These are phyloP conservation scores for Sebastes baramenuke DNA, from an alignment of 2,797 vertebrate species.

Conservation along the genomic window DNA sequence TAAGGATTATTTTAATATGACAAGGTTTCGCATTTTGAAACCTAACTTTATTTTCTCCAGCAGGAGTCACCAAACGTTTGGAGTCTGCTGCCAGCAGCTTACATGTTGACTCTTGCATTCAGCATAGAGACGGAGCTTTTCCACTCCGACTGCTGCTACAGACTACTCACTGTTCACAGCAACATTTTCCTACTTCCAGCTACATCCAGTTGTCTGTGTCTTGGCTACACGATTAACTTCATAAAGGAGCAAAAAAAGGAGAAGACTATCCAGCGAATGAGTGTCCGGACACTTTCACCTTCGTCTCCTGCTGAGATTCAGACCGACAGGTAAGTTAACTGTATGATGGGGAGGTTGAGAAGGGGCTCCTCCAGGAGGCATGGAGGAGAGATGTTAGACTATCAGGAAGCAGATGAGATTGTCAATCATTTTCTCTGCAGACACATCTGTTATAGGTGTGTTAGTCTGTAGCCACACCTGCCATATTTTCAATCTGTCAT, in stretches of 20 bases:
- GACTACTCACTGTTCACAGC: neutral
- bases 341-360: neutral
- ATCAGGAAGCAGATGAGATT: neutral
- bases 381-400: neutral
- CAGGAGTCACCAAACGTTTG: constrained; percentile 37
- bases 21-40: neutral
- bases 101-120: neutral
- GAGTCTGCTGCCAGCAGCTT: neutral
- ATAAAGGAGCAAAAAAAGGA: too few relatives aligned
- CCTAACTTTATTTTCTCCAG: neutral
- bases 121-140: neutral
- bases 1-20: neutral
- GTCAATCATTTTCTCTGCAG: too few relatives aligned
- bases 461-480: neutral
- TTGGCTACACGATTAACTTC: neutral
- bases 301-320: neutral
- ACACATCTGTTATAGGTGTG: neutral
- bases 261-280: neutral
- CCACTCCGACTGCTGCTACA: neutral
- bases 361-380: neutral
- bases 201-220: neutral
- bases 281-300: neutral
- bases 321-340: constrained; percentile 22
- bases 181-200: neutral
- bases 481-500: neutral